Evolutionary conservation across 1,140 invertebrate species (phyloP).

Genomic region (Magallana angulata): DNA sequence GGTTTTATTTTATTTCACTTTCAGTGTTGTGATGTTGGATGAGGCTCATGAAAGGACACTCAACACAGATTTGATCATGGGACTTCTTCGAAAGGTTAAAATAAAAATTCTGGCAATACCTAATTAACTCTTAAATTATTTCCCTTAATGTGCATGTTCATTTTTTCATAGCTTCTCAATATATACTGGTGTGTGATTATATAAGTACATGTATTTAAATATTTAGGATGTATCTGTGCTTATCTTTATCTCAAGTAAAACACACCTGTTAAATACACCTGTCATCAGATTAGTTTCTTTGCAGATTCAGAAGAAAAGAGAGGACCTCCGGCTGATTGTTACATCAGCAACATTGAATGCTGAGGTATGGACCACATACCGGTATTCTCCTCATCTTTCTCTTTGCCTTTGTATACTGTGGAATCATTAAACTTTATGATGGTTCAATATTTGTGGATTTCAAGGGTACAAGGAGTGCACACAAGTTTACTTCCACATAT

Average conservation of each 20-base stretch:
- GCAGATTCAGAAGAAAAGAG: conserved; percentile 86
- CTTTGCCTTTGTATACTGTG: too few relatives aligned
- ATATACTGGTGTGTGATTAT: too few relatives aligned
- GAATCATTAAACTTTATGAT: too few relatives aligned
- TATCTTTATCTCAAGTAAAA: too few relatives aligned
- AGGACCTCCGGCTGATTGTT: conserved; percentile 91
- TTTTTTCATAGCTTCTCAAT: too few relatives aligned
- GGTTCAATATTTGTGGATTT: too few relatives aligned
- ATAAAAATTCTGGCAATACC: not conserved
- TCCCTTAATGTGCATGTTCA: not conserved
- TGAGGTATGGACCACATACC: conserved; percentile 79
- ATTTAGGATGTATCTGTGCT: too few relatives aligned
- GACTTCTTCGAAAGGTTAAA: conserved; percentile 93
- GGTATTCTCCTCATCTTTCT: too few relatives aligned
- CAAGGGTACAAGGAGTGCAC: too few relatives aligned
- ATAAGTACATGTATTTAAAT: too few relatives aligned
- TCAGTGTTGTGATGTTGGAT: conserved; percentile 92
- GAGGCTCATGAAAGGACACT: conserved; percentile 97
- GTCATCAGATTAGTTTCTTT: not conserved
- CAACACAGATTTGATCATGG: conserved; percentile 96
- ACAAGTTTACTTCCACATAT: too few relatives aligned
- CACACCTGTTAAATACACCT: too few relatives aligned
- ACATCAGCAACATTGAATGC: conserved; percentile 98
- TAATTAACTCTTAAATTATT: not conserved
- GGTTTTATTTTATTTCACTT: conserved; percentile 48